Evolutionary conservation across 92 coral and sea anemone species (phyloP), one percentile per base, ranked within the genome.

Genomic region (Heliopora coerulea): DNA sequence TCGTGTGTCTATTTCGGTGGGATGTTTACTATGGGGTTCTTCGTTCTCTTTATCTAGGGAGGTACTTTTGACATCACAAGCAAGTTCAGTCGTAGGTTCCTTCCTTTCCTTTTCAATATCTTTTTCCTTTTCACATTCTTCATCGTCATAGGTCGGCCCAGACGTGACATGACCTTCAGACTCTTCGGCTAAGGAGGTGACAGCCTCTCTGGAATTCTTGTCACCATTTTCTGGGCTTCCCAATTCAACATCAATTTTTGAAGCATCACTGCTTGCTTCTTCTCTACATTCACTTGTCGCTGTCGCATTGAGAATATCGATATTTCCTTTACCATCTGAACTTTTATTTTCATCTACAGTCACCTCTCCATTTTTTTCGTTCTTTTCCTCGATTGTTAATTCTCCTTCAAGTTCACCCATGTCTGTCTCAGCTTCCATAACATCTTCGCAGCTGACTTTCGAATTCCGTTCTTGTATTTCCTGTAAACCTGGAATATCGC

Each of bases 401-500:
- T 61, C 67, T 61, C 8, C 13, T 28, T 28, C 31, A 19, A 14
- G 25, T 17, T 6, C 70, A 19, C 10, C 12, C 0, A 18, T 59
- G n/a, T 1, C 72, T 9, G 4, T 40, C 37, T n/a, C 27, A 2
- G 35, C 56, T 14, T 20, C 27, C 1, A 23, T 26, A 15, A 27
- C 58, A 24, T 67, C 58, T 29, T 44, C 59, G 29, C n/a, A 19
- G 23, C 29, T 52, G 19, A 25, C 59, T 67, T 67, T 28, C 17
- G 54, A 24, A n/a, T n/a, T n/a, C 15, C 32, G 49, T 44, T 29
- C 74, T 54, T 70, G 49, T 31, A 70, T 70, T 35, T 70, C 77
- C 63, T 70, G 62, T n/a, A 70, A 34, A 24, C 77, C 77, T 50
- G 77, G 77, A 54, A 70, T 70, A 52, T 28, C 29, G 31, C 48